These are phyloP conservation scores for Micronycteris hirsuta DNA, from an alignment of 2,113 vertebrate species.

Conservation along the genomic window DNA sequence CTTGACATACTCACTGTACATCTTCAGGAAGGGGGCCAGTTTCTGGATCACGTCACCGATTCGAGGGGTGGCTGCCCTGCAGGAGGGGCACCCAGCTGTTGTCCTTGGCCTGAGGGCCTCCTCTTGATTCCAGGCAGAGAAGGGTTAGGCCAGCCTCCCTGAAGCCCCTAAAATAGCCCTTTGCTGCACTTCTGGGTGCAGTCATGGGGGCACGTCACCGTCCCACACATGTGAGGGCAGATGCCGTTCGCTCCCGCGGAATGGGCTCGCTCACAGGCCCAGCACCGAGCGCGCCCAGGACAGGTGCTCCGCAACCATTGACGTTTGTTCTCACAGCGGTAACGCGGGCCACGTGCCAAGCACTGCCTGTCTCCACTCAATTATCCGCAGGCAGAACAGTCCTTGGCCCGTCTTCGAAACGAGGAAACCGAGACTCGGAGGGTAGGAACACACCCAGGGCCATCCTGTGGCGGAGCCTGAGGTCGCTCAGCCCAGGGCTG, in stretches of 20 bases:
- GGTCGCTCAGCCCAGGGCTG: background rate
- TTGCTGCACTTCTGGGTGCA: background rate
- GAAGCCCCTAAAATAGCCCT: background rate
- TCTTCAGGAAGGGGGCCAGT: conserved; percentile 91
- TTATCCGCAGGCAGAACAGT: background rate
- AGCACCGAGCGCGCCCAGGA: background rate
- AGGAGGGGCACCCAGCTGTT: background rate
- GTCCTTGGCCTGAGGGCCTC: background rate
- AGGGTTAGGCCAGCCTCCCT: background rate
- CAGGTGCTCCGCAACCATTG: background rate
- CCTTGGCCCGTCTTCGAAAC: background rate
- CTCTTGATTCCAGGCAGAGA: background rate
- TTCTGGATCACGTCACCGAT: conserved; percentile 89
- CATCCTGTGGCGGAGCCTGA: background rate
- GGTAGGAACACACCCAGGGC: background rate
- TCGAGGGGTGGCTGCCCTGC: conserved; percentile 83
- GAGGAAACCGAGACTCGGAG: background rate
- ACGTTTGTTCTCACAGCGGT: rapidly evolving
- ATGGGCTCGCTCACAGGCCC: background rate
- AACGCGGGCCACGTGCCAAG: background rate
- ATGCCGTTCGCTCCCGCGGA: background rate
- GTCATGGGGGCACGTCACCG: background rate
- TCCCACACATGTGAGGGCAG: background rate
- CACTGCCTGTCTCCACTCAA: background rate
- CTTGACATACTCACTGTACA: conserved; percentile 90